Conservation (phyloP, 2,113 vertebrate genomes). For the Fregata magnificens region DNA sequence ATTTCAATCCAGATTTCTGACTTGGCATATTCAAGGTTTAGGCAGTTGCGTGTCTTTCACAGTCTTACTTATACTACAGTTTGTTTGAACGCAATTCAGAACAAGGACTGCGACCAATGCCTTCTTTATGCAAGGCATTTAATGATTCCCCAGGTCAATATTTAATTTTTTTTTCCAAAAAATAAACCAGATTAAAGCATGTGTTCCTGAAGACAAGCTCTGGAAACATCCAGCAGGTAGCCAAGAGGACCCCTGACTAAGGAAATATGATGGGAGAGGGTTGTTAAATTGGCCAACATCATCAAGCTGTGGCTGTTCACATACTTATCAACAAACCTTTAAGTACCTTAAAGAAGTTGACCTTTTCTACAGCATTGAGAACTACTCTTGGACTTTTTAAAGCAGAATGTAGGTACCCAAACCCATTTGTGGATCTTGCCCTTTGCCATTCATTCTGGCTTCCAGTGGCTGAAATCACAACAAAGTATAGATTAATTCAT, state of each 20-base stretch:
- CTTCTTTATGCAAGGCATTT: background rate
- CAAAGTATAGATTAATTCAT: background rate
- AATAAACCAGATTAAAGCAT: background rate
- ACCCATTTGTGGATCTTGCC: background rate
- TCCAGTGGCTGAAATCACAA: background rate
- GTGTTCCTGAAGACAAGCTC: background rate
- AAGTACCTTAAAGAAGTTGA: background rate
- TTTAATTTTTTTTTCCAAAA: background rate
- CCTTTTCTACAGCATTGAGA: background rate
- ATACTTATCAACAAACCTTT: background rate
- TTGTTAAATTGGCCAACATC: background rate
- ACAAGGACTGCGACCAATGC: background rate
- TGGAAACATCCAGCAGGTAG: background rate
- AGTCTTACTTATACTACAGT: background rate
- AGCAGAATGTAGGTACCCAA: background rate
- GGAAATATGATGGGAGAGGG: rapidly evolving
- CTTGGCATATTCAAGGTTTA: background rate
- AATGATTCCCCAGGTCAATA: background rate
- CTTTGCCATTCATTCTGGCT: background rate
- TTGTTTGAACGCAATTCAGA: background rate
- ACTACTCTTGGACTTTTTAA: background rate
- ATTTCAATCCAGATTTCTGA: background rate
- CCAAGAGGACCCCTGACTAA: background rate
- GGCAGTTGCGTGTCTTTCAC: background rate
- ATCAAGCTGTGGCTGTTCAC: background rate